A percentile compares a stretch with the other conserved stretches of the same genome.
phyloP scores from a whole-genome alignment of 1,140 invertebrate genomes.

The Dreissena polymorpha region DNA sequence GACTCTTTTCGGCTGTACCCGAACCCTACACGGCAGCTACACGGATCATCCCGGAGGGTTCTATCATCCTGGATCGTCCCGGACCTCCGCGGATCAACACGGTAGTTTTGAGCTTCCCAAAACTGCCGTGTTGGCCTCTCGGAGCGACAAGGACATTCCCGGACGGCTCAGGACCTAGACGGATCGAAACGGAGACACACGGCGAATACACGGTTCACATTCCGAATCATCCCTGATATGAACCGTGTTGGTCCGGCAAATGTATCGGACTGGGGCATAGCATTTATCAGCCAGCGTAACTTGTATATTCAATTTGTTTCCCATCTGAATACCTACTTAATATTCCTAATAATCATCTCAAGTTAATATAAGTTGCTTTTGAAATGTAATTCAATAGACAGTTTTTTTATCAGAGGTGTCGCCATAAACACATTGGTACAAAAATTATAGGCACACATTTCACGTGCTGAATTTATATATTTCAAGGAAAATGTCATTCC shows the following conservation, averaged over 20 bases:
- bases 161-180: neutral
- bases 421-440: too few species aligned
- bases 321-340: too few species aligned
- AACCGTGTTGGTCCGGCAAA: neutral
- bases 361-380: too few species aligned
- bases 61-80: neutral
- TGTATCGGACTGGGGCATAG: too few species aligned
- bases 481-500: too few species aligned
- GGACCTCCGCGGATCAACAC: conserved; percentile 4
- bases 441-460: too few species aligned
- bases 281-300: too few species aligned
- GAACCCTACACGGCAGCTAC: conserved; percentile 8
- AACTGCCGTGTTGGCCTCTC: conserved; percentile 9
- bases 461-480: too few species aligned
- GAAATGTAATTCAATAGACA: too few species aligned
- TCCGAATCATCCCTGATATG: neutral
- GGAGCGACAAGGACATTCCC: conserved; percentile 10
- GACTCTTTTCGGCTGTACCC: neutral
- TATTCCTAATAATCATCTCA: too few species aligned
- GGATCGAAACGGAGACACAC: neutral
- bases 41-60: neutral
- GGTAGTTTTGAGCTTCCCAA: conserved; percentile 11
- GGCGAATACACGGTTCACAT: conserved; percentile 7
- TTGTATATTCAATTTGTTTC: too few species aligned
- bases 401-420: too few species aligned